Evolutionary conservation across 2,888 invertebrate species (phyloP).

Genomic region (Clostera curtula): DNA sequence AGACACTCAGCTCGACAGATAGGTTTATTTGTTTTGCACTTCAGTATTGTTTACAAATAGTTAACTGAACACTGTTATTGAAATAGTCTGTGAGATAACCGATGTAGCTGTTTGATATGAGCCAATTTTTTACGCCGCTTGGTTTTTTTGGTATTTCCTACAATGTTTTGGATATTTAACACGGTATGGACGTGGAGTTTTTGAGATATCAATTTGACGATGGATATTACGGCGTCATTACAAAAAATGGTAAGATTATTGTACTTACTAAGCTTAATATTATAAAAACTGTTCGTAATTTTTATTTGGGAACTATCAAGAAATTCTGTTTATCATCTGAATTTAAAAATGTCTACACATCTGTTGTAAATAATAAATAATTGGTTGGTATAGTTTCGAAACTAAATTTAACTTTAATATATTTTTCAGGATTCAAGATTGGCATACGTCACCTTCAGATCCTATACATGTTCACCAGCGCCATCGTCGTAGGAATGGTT

Average conservation of each 20-base stretch:
- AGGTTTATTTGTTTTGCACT: conserved; percentile 17
- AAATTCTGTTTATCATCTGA: neutral
- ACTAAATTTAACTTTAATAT: no score
- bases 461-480: conserved; percentile 66
- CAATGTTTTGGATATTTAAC: conserved; percentile 9
- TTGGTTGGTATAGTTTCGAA: conserved; percentile 3
- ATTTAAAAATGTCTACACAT: no score
- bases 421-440: conserved; percentile 42
- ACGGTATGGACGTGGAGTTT: conserved; percentile 53
- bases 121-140: conserved; percentile 18
- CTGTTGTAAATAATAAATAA: neutral
- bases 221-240: conserved; percentile 46
- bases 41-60: conserved; percentile 15
- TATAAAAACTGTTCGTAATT: neutral
- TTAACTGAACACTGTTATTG: conserved; percentile 19
- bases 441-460: conserved; percentile 73
- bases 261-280: neutral
- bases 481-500: conserved; percentile 63
- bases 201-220: conserved; percentile 48
- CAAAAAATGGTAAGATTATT: conserved; percentile 42
- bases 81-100: conserved; percentile 16
- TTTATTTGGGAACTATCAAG: neutral
- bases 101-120: conserved; percentile 13
- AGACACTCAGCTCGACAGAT: conserved; percentile 14
- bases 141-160: no score